Conservation (phyloP, 2,797 vertebrate species). For the Chelidonichthys spinosus region DNA sequence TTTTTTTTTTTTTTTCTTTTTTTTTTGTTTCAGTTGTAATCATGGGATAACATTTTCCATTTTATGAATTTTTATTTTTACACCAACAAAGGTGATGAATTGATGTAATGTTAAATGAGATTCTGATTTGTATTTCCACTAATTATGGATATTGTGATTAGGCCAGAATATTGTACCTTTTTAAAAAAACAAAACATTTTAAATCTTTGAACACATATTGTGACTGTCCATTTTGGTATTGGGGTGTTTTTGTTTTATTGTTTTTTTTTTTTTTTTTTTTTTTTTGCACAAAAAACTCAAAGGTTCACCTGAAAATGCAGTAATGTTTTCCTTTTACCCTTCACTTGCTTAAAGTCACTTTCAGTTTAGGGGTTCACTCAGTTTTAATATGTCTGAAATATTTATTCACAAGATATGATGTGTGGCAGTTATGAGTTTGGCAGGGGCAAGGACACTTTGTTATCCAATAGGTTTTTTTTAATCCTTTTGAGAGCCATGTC, state of each 20-base stretch:
- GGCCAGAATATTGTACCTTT: conserved; percentile 70
- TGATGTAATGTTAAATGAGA: conserved; percentile 70
- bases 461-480: conserved; percentile 60
- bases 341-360: conserved; percentile 79
- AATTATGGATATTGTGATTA: conserved; percentile 69
- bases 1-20: conserved; percentile 30
- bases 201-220: conserved; percentile 61
- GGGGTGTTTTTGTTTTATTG: conserved; percentile 24
- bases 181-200: conserved; percentile 48
- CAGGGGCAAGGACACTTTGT: conserved; percentile 77
- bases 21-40: conserved; percentile 66
- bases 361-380: conserved; percentile 78
- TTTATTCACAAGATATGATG: conserved; percentile 84
- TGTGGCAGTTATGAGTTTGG: conserved; percentile 78
- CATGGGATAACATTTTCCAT: conserved; percentile 77
- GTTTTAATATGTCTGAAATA: conserved; percentile 82
- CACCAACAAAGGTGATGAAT: conserved; percentile 68
- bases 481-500: conserved; percentile 78
- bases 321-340: conserved; percentile 70
- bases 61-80: conserved; percentile 76
- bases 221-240: conserved; percentile 69
- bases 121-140: conserved; percentile 69
- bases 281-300: conserved; percentile 74
- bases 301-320: conserved; percentile 80
- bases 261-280: conserved; percentile 3